Evolutionary conservation across 1,140 invertebrate genomes (phyloP).

Genomic region (Lepidotrigona ventralis): DNA sequence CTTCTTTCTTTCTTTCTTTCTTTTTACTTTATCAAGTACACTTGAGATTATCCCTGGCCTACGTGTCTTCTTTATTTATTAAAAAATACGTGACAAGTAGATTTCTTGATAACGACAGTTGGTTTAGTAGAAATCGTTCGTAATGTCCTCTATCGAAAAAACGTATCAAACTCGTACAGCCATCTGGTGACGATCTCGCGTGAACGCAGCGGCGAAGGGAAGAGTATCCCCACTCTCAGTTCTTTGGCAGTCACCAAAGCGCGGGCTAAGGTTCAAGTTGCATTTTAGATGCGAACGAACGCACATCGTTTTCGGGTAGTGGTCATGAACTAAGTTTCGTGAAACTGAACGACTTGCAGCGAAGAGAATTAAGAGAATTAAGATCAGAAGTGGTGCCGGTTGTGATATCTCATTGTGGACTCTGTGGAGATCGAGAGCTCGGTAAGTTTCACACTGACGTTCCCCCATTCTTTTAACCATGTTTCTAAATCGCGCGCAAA

Average conservation of each 20-base stretch:
- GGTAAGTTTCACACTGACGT: slow-evolving; percentile 51
- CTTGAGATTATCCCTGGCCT: neutral
- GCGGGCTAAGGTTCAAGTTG: slow-evolving; percentile 77
- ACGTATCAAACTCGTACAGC: neutral
- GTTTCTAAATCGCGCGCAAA: neutral
- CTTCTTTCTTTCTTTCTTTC: neutral
- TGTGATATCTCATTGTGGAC: slow-evolving; percentile 44
- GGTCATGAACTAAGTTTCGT: slow-evolving; percentile 62
- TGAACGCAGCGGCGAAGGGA: neutral
- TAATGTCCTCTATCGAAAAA: no score
- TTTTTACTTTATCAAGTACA: neutral
- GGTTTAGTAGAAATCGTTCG: neutral
- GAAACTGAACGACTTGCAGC: slow-evolving; percentile 37
- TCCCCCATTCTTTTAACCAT: neutral
- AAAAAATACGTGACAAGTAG: neutral
- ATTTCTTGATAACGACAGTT: neutral
- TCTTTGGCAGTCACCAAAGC: slow-evolving; percentile 67
- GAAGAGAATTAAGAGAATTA: neutral
- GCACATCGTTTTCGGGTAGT: slow-evolving; percentile 74
- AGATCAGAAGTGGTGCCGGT: slow-evolving; percentile 40
- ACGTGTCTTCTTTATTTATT: neutral
- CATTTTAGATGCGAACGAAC: slow-evolving; percentile 78
- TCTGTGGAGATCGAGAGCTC: slow-evolving; percentile 21
- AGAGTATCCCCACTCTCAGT: slow-evolving; percentile 29
- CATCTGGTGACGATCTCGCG: neutral